Conservation (phyloP, 2,113 vertebrate species). For the Heterotis niloticus region DNA sequence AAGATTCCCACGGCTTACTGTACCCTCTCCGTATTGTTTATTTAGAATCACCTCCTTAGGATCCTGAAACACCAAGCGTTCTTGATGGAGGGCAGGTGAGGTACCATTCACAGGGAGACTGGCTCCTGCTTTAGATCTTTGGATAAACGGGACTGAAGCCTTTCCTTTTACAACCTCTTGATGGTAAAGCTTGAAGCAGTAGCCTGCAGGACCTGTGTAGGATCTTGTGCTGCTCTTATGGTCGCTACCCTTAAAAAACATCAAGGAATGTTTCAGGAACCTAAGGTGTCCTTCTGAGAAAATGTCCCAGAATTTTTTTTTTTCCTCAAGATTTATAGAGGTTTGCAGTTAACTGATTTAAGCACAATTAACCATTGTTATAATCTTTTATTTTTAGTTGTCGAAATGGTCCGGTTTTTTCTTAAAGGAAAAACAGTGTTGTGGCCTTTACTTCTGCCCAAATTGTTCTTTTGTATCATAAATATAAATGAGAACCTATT, state of each 20-base stretch:
- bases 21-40: not conserved
- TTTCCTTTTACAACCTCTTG: not conserved
- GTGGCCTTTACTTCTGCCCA: conserved; percentile 16
- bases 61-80: not conserved
- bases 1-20: not conserved
- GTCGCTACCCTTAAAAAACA: not conserved
- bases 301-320: not conserved
- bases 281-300: not conserved
- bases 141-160: not conserved
- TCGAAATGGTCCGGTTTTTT: not conserved
- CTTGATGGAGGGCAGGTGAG: not conserved
- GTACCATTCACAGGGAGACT: not conserved
- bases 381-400: not conserved
- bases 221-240: not conserved
- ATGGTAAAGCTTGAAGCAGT: not conserved
- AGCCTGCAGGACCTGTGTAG: not conserved
- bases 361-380: not conserved
- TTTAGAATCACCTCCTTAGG: not conserved
- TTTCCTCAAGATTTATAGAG: too few species aligned
- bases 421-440: not conserved
- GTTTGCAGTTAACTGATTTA: not conserved
- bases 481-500: not conserved
- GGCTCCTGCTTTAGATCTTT: not conserved
- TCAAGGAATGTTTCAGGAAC: not conserved
- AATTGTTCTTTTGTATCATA: not conserved